Evolutionary conservation across 1,140 invertebrate genomes (phyloP), one percentile per base, ranked within the genome.

Genomic region (Microvelia longipes): DNA sequence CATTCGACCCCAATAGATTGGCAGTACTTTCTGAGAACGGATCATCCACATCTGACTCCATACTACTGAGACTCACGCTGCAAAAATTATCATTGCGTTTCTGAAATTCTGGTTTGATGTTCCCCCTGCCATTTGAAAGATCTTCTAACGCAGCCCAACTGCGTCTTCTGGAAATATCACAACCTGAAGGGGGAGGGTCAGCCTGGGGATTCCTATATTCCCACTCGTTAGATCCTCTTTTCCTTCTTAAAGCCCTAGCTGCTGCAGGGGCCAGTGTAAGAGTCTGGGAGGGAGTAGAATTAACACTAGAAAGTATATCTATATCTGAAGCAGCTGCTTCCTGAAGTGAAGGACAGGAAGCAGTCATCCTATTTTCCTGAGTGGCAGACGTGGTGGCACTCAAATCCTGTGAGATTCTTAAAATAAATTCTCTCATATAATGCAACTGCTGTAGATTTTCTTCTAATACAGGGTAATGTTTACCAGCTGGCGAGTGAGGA

Each of bases 131-230:
- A 72, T 78, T 77, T 60, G 82, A 78, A 2, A 79, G 78, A 63
- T 83, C 82, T 75, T 92, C 90, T 50, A 91, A 81, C 25, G 89
- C 89, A 11, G 90, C 90, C 90, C 90, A 92, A 68, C 90, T 92
- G 76, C 89, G 85, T 73, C 90, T 81, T 25, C 90, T 80, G 81
- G 85, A 74, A 80, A 84, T 74, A 77, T 84, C 71, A 68, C 64
- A 66, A 26, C 25, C 15, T 64, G 29, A 29, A 35, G 68, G 79
- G 74, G 78, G 73, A 78, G 79, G 72, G 66, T 70, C 71, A 28
- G 63, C 60, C 11, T 71, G 68, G 63, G 50, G 65, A 35, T 70
- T 72, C 28, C 71, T 64, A 15, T 66, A 68, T 67, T 72, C 67
- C 75, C 73, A 77, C 28, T 76, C 75, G 1, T 71, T 70, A 25